Base-by-base conservation (phyloP, 2,797 vertebrate genomes). In the Psittacula derbiana region DNA sequence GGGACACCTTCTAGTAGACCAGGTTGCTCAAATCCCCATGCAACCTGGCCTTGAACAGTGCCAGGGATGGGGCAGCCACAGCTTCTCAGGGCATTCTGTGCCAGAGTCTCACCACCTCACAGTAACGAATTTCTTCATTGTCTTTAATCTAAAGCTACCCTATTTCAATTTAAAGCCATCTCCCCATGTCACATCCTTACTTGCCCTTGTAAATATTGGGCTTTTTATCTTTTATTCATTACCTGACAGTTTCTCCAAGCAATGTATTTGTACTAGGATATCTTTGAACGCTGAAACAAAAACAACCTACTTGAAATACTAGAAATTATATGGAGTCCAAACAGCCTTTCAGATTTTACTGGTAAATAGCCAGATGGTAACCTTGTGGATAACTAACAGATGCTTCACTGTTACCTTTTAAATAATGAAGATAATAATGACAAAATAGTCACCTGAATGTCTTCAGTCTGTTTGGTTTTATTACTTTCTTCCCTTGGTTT, bases 141-240 rank as follows among this genome's bases (percentile, higher is more conserved):
- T 25, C 23, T 36, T 25, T 58, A 50, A 44, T 44, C 44, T 44
- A 53, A 36, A 58, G 36, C 10, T 36, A 36, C 55, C 55, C 55
- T 58, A 11, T 58, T 58, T 36, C n/a, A 36, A 5, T 58, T 36
- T 25, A 58, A 58, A 36, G 55, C 15, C 50, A 52, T 30, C 4
- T 10, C 17, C 28, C 17, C 10, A 36, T 58, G 55, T 36, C 55
- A 36, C 55, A 58, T 58, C 33, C 15, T 24, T 36, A 58, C 55
- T 25, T 58, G 55, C n/a, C 23, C 33, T 33, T 25, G 23, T 36
- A 83, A 61, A 73, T 47, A 70, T 1, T 1, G 50, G 49, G 25
- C 44, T 88, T 93, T 92, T 93, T 62, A 81, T 87, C 66, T 82
- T 88, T 93, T 84, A 79, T 75, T 90, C 55, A 47, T 79, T 80